Evolutionary conservation across 1,140 invertebrate genomes (phyloP), one percentile per base, ranked within the genome.

Genomic region (Temnothorax nylanderi): DNA sequence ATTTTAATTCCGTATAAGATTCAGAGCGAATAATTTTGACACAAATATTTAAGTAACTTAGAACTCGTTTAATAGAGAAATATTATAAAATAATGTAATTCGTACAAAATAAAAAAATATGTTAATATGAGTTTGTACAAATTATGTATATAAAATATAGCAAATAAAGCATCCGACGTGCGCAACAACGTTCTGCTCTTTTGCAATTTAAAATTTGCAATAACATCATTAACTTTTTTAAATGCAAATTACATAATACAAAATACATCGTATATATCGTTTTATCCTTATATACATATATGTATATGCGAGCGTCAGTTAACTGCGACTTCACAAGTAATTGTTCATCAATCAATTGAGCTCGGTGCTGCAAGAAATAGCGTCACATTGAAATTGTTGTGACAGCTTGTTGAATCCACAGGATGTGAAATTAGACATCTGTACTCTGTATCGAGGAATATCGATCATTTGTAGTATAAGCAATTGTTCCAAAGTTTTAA

Each of bases 271-370:
- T 54, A 6, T 18, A 54, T n/a, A 54, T 54, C 6, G 51, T 18
- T 16, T 18, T 54, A 54, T 18, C 18, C 16, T 54, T 54, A 2
- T n/a, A 54, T 0, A 13, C 47, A 11, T 51, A 6, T 44, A 10
- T 44, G 41, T 16, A 16, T 16, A 18, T 18, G 49, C 49, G 49
- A 64, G 7, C n/a, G 37, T 21, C 13, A 5, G 21, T 16, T 69
- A 69, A 34, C 76, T 21, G 62, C 49, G 75, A 51, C 49, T 51
- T 77, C 56, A 60, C 51, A 77, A 82, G 56, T 89, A 76, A 80
- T 86, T 89, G 71, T 77, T 58, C 34, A 85, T 44, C 18, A 49
- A 60, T 84, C 81, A 86, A 84, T 89, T 67, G 74, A 64, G 34
- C 34, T 62, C 0, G 0, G 3, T 18, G 32, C 32, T 21, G n/a